A percentile compares a stretch with the other conserved stretches of the same genome.
These are phyloP conservation scores for Paratilapia polleni DNA, from an alignment of 2,113 vertebrate genomes.

Conservation along the genomic window DNA sequence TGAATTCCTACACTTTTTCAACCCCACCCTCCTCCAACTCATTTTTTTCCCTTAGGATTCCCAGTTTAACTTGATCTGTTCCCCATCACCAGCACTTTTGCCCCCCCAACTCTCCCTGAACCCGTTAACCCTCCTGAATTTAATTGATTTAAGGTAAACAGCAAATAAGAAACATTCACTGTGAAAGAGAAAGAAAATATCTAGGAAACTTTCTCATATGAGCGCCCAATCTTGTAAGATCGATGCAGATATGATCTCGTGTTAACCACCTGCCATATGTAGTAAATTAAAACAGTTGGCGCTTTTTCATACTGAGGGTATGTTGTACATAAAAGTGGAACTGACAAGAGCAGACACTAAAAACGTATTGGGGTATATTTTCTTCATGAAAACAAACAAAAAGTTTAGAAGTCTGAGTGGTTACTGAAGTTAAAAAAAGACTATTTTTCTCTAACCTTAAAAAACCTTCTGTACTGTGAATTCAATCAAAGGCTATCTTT, in stretches of 20 bases:
- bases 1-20: slow-evolving; percentile 69
- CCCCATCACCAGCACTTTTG: slow-evolving; percentile 74
- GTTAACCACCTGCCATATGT: slow-evolving; percentile 27
- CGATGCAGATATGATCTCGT: neutral
- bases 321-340: neutral
- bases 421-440: neutral
- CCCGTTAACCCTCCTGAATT: slow-evolving; percentile 49
- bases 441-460: neutral
- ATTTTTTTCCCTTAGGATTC: slow-evolving; percentile 32
- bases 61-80: slow-evolving; percentile 67
- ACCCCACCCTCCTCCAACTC: slow-evolving; percentile 57
- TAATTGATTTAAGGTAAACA: neutral
- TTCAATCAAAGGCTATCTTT: neutral
- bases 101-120: slow-evolving; percentile 16
- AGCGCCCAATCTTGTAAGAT: neutral
- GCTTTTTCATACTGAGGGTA: neutral
- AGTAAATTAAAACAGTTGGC: neutral
- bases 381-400: neutral
- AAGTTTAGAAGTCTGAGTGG: neutral
- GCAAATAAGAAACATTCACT: neutral
- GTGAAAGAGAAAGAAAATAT: neutral
- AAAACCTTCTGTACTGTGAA: neutral
- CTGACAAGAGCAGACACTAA: neutral
- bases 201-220: neutral
- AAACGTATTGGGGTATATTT: neutral